A percentile compares a stretch with the other conserved stretches of the same genome.
Evolutionary conservation across 1,140 invertebrate species (phyloP).

Genomic region (Steinernema khuongi): DNA sequence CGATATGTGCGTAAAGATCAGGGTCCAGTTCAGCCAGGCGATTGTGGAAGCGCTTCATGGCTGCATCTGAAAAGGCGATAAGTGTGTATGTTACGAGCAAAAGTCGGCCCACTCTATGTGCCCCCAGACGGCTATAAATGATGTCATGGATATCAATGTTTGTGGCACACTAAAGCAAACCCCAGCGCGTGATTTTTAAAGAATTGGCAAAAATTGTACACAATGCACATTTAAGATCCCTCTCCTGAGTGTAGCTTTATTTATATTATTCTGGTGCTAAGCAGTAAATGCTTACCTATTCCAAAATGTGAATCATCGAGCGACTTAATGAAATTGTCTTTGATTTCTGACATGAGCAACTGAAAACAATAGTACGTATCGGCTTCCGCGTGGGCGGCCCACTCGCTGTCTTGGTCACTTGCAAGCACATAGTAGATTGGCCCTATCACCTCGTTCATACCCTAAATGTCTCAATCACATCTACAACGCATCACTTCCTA

Average conservation of each 20-base stretch:
- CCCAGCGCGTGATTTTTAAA: too few species aligned
- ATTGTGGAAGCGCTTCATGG: constrained; percentile 39
- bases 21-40: constrained; percentile 63
- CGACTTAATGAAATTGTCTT: constrained; percentile 93
- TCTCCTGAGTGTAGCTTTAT: too few species aligned
- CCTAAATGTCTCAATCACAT: constrained; percentile 61
- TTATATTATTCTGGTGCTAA: too few species aligned
- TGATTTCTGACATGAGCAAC: constrained; percentile 88
- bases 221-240: too few species aligned
- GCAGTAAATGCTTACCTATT: constrained; percentile 58
- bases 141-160: neutral
- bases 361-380: constrained; percentile 98
- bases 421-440: constrained; percentile 97
- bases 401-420: constrained; percentile 67
- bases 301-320: constrained; percentile 78
- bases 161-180: too few species aligned
- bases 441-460: constrained; percentile 98
- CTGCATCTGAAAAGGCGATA: constrained; percentile 42
- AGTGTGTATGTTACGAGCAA: too few species aligned
- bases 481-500: too few species aligned
- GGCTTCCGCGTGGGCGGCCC: constrained; percentile 82
- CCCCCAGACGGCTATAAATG: constrained; percentile 8
- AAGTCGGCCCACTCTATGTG: too few species aligned
- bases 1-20: constrained; percentile 71
- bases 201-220: too few species aligned